Conservation (phyloP, 2,888 invertebrate species). For the Eustalomyia histrio region DNA sequence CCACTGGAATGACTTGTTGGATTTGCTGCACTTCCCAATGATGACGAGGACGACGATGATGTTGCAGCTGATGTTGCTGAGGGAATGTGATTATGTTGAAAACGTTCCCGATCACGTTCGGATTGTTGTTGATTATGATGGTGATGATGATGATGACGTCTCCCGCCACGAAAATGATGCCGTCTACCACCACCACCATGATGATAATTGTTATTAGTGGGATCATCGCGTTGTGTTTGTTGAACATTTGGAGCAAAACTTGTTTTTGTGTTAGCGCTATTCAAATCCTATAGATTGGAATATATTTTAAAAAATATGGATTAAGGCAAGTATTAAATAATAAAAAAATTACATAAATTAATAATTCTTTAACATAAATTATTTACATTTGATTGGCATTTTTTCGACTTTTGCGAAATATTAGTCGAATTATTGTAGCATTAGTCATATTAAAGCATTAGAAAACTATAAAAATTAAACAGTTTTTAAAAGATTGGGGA, state of each 20-base stretch:
- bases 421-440: too few species aligned
- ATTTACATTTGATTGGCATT: too few species aligned
- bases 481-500: too few species aligned
- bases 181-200: constrained; percentile 72
- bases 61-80: constrained; percentile 46
- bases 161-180: constrained; percentile 72
- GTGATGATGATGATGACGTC: constrained; percentile 73
- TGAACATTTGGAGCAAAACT: constrained; percentile 74
- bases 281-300: constrained; percentile 50
- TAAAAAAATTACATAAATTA: too few species aligned
- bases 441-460: too few species aligned
- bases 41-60: constrained; percentile 33
- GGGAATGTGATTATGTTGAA: constrained; percentile 67
- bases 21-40: constrained; percentile 35
- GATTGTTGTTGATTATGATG: constrained; percentile 73
- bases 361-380: too few species aligned
- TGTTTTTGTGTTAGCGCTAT: constrained; percentile 58
- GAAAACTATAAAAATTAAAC: too few species aligned
- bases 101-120: constrained; percentile 69
- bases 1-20: constrained; percentile 63
- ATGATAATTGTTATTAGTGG: constrained; percentile 77
- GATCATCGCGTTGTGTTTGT: constrained; percentile 74
- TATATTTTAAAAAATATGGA: background rate
- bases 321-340: too few species aligned
- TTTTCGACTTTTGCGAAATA: too few species aligned